Conservation (phyloP, 1,140 invertebrate species). For the Pseudomyrmex flavicornis region DNA sequence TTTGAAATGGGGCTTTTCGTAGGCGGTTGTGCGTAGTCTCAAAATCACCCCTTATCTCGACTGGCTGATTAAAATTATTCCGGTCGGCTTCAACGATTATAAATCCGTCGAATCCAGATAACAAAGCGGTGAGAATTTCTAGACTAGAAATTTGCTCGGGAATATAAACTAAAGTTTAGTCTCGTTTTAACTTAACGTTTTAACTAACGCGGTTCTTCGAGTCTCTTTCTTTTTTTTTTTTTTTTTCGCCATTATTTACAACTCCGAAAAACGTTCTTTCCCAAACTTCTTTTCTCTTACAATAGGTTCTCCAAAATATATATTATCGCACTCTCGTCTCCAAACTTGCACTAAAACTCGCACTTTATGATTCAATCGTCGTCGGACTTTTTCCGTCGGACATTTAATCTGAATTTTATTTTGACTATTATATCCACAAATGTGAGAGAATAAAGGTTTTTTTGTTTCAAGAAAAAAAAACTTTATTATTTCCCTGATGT, state of each 20-base stretch:
- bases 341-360: background rate
- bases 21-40: background rate
- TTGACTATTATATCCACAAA: background rate
- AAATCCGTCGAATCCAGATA: constrained; percentile 41
- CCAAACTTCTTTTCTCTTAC: background rate
- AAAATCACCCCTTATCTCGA: background rate
- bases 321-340: background rate
- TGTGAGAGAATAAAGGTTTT: background rate
- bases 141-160: background rate
- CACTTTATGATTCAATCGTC: background rate
- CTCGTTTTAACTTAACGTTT: background rate
- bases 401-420: constrained; percentile 9
- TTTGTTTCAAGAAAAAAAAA: too few species aligned
- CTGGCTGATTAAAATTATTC: constrained; percentile 43
- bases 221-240: background rate
- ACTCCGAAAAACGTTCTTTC: background rate
- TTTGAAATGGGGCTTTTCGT: background rate
- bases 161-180: background rate
- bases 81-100: background rate
- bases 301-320: constrained; percentile 9
- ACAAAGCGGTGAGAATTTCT: constrained; percentile 4
- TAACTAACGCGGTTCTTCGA: background rate
- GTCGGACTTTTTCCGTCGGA: background rate
- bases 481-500: background rate
- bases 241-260: background rate